These are phyloP conservation scores for Lithophane ornitopus DNA, from an alignment of 2,888 invertebrate species.

Conservation along the genomic window DNA sequence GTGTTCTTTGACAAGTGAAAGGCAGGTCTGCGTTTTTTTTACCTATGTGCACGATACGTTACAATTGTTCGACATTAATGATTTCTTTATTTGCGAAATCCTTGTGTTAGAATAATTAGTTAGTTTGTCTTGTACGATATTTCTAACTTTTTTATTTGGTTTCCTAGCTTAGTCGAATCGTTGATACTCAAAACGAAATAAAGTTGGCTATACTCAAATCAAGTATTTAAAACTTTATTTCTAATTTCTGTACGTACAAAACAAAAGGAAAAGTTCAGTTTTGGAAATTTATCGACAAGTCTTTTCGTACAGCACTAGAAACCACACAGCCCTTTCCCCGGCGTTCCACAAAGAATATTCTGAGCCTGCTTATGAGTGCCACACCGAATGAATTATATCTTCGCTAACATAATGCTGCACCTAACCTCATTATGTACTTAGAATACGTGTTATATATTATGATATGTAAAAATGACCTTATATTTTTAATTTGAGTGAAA, in stretches of 20 bases:
- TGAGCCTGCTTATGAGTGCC: slow-evolving; percentile 66
- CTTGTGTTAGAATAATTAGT: background rate
- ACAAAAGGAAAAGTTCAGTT: background rate
- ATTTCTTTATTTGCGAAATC: slow-evolving; percentile 5
- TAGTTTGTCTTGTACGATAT: background rate
- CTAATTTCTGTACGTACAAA: background rate
- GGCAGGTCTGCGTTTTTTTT: slow-evolving; percentile 7
- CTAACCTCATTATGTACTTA: slow-evolving; percentile 61
- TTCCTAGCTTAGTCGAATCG: background rate
- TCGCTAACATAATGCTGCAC: slow-evolving; percentile 56
- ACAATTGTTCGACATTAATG: background rate
- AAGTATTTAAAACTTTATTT: background rate
- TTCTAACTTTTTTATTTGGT: background rate
- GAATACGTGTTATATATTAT: slow-evolving; percentile 49
- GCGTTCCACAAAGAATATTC: slow-evolving; percentile 70
- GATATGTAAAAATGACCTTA: slow-evolving; percentile 39
- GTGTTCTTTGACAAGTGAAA: slow-evolving; percentile 20
- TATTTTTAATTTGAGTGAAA: slow-evolving; percentile 55
- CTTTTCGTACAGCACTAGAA: slow-evolving; percentile 58
- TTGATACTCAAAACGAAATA: background rate
- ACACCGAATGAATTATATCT: slow-evolving; percentile 66
- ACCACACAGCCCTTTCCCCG: slow-evolving; percentile 63
- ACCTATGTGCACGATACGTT: background rate
- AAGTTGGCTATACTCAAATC: background rate
- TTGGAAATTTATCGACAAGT: slow-evolving; percentile 39